Percentiles rank a stretch among this genome's conserved stretches.
phyloP scores from a whole-genome alignment of 2,797 vertebrate genomes.

The Ctenochaetus hawaiiensis region DNA sequence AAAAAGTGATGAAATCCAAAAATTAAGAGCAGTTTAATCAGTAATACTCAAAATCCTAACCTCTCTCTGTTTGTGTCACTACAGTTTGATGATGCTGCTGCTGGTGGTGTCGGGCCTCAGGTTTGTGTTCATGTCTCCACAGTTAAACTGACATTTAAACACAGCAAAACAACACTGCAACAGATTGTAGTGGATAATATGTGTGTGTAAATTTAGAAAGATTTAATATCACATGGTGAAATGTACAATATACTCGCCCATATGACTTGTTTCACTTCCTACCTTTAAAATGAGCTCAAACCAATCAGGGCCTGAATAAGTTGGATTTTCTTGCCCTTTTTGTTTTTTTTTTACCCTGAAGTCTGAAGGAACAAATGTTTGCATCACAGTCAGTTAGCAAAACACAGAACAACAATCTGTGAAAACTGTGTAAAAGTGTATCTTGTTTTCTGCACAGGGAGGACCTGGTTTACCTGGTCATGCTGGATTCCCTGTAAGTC shows the following conservation, averaged over 20 bases:
- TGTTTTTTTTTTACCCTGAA: neutral
- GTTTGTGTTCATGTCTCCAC: conserved; percentile 56
- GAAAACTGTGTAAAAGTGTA: neutral
- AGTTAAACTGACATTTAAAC: neutral
- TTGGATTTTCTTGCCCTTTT: too few relatives aligned
- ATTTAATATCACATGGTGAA: neutral
- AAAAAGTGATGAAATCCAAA: neutral
- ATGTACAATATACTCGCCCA: neutral
- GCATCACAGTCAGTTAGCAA: neutral
- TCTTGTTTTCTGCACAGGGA: conserved; percentile 72
- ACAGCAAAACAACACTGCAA: neutral
- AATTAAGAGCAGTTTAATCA: too few relatives aligned
- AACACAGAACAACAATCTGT: neutral
- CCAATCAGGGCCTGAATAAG: neutral
- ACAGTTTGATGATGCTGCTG: conserved; percentile 62
- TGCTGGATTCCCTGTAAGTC: conserved; percentile 91
- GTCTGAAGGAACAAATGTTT: neutral
- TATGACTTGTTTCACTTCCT: neutral
- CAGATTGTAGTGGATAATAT: too few relatives aligned
- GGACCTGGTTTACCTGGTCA: conserved; percentile 85
- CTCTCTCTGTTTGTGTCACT: conserved; percentile 25
- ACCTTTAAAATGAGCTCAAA: conserved; percentile 2
- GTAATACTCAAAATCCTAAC: neutral
- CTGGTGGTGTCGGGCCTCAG: conserved; percentile 69
- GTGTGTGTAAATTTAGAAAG: neutral